Percentiles rank a stretch among this genome's conserved stretches.
Conservation (phyloP, 2,888 invertebrate genomes). For the Drosophila phalerata region DNA sequence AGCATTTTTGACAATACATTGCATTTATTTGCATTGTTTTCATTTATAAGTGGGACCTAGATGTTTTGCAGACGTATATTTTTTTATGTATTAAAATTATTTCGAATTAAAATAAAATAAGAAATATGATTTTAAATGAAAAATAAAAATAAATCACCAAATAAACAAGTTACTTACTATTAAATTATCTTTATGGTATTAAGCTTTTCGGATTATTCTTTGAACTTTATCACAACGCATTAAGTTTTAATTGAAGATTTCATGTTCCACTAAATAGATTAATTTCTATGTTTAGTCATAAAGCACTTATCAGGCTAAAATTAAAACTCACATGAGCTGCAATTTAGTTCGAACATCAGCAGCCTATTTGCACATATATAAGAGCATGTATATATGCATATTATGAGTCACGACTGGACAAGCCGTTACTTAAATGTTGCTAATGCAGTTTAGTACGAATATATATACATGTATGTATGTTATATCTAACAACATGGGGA, state of each 20-base stretch:
- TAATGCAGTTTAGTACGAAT: slow-evolving; percentile 41
- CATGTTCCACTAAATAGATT: background rate
- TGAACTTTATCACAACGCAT: background rate
- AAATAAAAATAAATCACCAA: too few species aligned
- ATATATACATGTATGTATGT: background rate
- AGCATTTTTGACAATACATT: background rate
- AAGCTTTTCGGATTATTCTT: background rate
- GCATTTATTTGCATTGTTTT: too few species aligned
- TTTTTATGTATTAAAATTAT: background rate
- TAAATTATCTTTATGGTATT: too few species aligned
- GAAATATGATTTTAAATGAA: too few species aligned
- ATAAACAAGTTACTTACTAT: too few species aligned
- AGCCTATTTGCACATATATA: background rate
- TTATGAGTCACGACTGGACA: slow-evolving; percentile 51
- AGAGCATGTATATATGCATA: background rate
- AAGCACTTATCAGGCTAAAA: background rate
- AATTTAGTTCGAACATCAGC: background rate
- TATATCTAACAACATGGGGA: slow-evolving; percentile 3
- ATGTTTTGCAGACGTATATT: background rate
- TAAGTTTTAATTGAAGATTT: background rate
- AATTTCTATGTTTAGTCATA: background rate
- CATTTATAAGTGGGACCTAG: background rate
- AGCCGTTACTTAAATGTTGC: slow-evolving; percentile 47
- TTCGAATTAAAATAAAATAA: too few species aligned
- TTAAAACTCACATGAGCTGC: background rate